These are phyloP conservation scores for Malacoraja senta DNA, from an alignment of 2,797 vertebrate species.

Conservation along the genomic window DNA sequence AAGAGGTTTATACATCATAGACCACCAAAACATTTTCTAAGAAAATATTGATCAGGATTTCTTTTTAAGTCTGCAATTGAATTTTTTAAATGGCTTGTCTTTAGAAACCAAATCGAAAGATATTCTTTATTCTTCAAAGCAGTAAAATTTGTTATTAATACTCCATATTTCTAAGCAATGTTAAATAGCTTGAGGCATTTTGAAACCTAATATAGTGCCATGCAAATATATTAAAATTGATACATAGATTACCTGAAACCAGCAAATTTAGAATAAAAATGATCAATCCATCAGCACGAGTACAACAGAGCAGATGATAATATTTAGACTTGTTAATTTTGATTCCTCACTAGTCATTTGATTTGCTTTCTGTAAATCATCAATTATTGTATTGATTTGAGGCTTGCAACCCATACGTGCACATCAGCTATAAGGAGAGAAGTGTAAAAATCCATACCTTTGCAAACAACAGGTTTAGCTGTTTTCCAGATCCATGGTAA, in stretches of 20 bases:
- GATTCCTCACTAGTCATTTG: background rate
- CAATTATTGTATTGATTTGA: background rate
- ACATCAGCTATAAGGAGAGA: background rate
- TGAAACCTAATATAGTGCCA: background rate
- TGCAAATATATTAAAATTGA: background rate
- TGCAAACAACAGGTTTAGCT: conserved; percentile 92
- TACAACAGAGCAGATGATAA: background rate
- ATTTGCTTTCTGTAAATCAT: background rate
- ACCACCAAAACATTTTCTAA: background rate
- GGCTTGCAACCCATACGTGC: background rate
- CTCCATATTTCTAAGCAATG: background rate
- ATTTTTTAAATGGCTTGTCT: background rate
- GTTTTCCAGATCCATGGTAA: conserved; percentile 92
- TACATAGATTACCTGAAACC: background rate
- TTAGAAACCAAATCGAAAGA: background rate
- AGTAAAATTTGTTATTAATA: background rate
- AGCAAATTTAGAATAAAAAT: background rate
- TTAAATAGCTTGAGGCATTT: background rate
- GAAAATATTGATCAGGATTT: conserved; percentile 14
- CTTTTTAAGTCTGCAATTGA: background rate
- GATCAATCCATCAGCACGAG: background rate
- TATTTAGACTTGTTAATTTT: background rate
- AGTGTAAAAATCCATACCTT: conserved; percentile 62
- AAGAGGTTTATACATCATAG: background rate
- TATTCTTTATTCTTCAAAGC: background rate